Evolutionary conservation across 2,797 vertebrate species (phyloP).

Genomic region (Chiloscyllium punctatum): DNA sequence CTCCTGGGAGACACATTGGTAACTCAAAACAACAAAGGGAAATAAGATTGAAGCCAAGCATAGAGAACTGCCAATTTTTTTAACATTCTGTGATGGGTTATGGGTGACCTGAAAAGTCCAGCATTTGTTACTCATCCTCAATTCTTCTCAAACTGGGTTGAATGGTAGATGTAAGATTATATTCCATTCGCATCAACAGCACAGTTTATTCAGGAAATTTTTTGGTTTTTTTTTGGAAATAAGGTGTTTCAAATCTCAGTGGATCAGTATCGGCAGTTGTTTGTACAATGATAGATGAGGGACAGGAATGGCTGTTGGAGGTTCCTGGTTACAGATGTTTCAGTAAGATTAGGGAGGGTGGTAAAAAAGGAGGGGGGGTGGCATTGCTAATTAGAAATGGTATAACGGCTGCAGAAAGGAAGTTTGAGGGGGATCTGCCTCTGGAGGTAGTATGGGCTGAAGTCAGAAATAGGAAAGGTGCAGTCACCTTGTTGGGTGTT

Average conservation of each 20-base stretch:
- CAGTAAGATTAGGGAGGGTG: too few relatives aligned
- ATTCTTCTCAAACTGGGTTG: not conserved
- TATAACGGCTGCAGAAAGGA: too few relatives aligned
- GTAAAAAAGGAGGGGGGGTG: too few relatives aligned
- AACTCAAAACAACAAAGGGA: not conserved
- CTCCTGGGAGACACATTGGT: not conserved
- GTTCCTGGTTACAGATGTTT: too few relatives aligned
- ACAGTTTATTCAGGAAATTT: not conserved
- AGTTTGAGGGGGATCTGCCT: too few relatives aligned
- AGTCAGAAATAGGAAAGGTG: too few relatives aligned
- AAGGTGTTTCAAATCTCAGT: not conserved
- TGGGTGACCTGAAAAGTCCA: not conserved
- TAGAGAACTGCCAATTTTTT: not conserved
- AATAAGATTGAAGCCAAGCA: not conserved
- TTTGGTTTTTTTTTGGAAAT: not conserved
- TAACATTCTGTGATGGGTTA: not conserved
- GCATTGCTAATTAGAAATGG: too few relatives aligned
- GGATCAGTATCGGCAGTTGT: not conserved
- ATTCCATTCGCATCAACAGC: not conserved
- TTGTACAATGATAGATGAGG: too few relatives aligned
- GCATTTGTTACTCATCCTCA: not conserved
- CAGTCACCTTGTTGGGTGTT: too few relatives aligned
- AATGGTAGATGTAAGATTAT: not conserved
- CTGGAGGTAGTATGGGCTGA: too few relatives aligned
- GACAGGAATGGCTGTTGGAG: too few relatives aligned